phyloP scores from a whole-genome alignment of 2,888 invertebrate species.

The Papilio demoleus region DNA sequence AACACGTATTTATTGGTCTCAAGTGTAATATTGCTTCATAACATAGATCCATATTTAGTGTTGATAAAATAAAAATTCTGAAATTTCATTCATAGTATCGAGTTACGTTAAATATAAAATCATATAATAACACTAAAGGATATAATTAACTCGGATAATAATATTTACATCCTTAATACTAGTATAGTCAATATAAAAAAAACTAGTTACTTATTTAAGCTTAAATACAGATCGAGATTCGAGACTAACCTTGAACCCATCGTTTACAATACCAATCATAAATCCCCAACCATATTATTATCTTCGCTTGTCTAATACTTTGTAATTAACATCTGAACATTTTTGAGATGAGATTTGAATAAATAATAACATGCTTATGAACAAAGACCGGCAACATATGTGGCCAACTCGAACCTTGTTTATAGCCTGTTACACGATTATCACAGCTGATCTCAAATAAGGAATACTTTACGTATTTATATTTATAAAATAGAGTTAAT shows the following conservation, averaged over 20 bases:
- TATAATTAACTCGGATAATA: too few relatives aligned
- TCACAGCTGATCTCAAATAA: constrained; percentile 21
- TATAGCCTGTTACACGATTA: constrained; percentile 15
- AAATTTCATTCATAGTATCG: too few relatives aligned
- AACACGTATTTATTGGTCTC: too few relatives aligned
- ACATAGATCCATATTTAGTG: too few relatives aligned
- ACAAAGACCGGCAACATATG: constrained; percentile 33
- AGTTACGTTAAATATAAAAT: too few relatives aligned
- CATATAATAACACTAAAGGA: too few relatives aligned
- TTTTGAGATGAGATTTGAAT: constrained; percentile 32
- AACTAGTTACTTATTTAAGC: constrained; percentile 1
- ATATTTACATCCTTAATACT: too few relatives aligned
- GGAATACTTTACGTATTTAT: constrained; percentile 5
- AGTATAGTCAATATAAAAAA: neutral
- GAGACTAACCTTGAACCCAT: constrained; percentile 66
- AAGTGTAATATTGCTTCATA: too few relatives aligned
- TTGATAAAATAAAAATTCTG: too few relatives aligned
- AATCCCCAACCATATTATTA: constrained; percentile 56
- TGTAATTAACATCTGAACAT: constrained; percentile 55
- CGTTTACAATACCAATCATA: constrained; percentile 50
- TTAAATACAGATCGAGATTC: constrained; percentile 41
- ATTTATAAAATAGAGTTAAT: neutral
- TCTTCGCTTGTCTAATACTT: constrained; percentile 54
- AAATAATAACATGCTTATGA: constrained; percentile 32
- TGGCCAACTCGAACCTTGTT: constrained; percentile 21